These are phyloP conservation scores for Danio albolineatus DNA, from an alignment of 2,797 vertebrate species.

Conservation along the genomic window DNA sequence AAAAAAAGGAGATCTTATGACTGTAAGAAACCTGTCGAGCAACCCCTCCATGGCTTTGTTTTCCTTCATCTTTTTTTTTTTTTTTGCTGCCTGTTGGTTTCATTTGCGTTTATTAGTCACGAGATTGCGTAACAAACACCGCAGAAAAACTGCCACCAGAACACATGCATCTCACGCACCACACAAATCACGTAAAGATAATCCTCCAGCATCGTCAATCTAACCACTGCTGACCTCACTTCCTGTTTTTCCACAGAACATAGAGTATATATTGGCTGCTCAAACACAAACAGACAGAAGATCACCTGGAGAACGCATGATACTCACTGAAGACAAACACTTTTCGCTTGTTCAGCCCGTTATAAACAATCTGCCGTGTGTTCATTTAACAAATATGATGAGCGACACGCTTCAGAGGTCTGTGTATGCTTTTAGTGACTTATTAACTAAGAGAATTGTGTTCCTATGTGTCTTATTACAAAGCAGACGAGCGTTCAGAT, in stretches of 20 bases:
- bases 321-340: constrained; percentile 1
- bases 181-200: constrained; percentile 17
- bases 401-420: constrained; percentile 19
- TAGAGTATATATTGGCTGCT: constrained; percentile 22
- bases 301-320: constrained; percentile 21
- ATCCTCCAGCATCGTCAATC: background rate
- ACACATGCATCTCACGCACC: constrained; percentile 20
- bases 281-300: constrained; percentile 20
- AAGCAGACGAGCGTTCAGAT: constrained; percentile 7
- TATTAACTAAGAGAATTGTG: constrained; percentile 49
- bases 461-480: constrained; percentile 29
- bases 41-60: constrained; percentile 3
- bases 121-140: constrained; percentile 56
- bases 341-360: background rate
- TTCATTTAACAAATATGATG: constrained; percentile 22
- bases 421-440: constrained; percentile 34
- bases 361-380: background rate
- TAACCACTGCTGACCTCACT: constrained; percentile 8
- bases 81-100: background rate
- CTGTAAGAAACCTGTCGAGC: background rate
- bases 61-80: no score
- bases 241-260: constrained; percentile 26
- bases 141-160: constrained; percentile 1
- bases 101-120: constrained; percentile 35
- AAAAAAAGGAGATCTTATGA: constrained; percentile 5